These are phyloP conservation scores for Hippocampus guttulatus DNA, from an alignment of 2,113 vertebrate species.

Conservation along the genomic window DNA sequence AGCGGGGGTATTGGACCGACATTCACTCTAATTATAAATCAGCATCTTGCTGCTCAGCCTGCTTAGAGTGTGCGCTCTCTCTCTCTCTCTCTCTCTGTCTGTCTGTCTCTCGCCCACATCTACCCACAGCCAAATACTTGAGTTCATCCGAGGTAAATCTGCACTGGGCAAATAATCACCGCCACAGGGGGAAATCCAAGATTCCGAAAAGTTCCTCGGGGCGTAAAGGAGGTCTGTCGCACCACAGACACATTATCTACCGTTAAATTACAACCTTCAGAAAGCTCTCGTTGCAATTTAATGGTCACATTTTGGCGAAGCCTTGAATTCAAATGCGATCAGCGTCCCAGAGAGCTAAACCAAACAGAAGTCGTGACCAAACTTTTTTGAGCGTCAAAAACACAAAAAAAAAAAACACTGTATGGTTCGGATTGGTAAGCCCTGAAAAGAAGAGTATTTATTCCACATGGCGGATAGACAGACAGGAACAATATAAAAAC, in stretches of 20 bases:
- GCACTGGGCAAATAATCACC: slow-evolving; percentile 49
- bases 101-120: slow-evolving; percentile 46
- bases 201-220: slow-evolving; percentile 26
- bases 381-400: neutral
- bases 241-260: neutral
- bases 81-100: slow-evolving; percentile 2
- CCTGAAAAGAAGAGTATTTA: neutral
- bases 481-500: neutral
- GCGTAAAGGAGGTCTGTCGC: slow-evolving; percentile 7
- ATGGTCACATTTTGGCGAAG: neutral
- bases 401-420: neutral
- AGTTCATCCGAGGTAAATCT: slow-evolving; percentile 67
- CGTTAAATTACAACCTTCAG: neutral
- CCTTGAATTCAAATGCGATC: neutral
- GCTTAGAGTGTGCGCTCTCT: slow-evolving; percentile 31
- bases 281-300: neutral
- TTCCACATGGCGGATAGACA: neutral
- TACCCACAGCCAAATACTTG: slow-evolving; percentile 55
- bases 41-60: slow-evolving; percentile 53
- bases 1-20: slow-evolving; percentile 55
- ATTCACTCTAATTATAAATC: slow-evolving; percentile 66
- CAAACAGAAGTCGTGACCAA: neutral
- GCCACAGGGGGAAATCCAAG: slow-evolving; percentile 22
- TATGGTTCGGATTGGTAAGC: neutral
- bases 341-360: neutral